A percentile compares a stretch with the other conserved stretches of the same genome.
phyloP scores from a whole-genome alignment of 2,797 vertebrate species.

The Leuciscus waleckii region DNA sequence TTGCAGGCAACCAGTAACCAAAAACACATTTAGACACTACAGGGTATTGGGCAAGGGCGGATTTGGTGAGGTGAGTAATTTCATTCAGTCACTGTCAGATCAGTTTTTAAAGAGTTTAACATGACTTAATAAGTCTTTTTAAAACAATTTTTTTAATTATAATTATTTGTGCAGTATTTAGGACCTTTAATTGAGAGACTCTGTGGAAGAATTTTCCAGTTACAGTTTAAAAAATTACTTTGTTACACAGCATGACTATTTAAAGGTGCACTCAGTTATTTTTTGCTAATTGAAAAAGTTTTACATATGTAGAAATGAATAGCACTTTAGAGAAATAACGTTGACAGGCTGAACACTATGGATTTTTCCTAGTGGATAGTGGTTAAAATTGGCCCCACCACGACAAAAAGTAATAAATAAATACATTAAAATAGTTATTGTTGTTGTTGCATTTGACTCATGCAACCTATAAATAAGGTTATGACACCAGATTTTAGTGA shows the following conservation, averaged over 20 bases:
- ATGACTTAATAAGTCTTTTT: neutral
- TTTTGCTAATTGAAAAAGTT: neutral
- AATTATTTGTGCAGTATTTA: conserved; percentile 16
- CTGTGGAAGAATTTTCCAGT: neutral
- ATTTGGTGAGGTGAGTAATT: conserved; percentile 91
- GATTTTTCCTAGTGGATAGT: neutral
- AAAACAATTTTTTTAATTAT: too few species aligned
- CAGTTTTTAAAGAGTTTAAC: neutral
- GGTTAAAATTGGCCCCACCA: neutral
- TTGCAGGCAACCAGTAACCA: conserved; percentile 91
- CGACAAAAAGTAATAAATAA: neutral
- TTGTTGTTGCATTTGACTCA: neutral
- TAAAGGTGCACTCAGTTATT: neutral
- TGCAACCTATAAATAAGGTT: too few species aligned
- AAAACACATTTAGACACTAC: conserved; percentile 94
- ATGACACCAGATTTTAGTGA: too few species aligned
- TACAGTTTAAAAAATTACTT: neutral
- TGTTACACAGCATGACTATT: neutral
- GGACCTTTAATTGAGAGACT: neutral
- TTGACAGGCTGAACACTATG: neutral
- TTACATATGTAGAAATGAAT: neutral
- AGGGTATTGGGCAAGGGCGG: conserved; percentile 96
- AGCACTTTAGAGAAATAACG: neutral
- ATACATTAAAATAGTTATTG: neutral
- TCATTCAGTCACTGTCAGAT: neutral